These are phyloP conservation scores for Pygocentrus nattereri DNA, from an alignment of 2,797 vertebrate genomes.

Conservation along the genomic window DNA sequence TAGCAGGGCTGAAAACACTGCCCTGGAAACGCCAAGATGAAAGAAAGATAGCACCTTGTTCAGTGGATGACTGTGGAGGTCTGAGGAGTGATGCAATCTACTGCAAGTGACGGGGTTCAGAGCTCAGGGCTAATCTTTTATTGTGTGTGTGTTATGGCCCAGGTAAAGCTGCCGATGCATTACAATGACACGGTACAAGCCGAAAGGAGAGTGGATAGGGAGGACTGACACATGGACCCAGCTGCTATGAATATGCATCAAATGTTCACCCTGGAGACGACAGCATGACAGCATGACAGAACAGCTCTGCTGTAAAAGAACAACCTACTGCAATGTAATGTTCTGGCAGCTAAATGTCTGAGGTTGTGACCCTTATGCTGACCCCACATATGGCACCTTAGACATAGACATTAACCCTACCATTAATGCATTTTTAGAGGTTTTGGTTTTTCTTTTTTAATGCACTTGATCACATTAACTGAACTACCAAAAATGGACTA, in stretches of 20 bases:
- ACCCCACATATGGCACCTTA: neutral
- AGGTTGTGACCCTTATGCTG: neutral
- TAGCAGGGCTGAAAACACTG: neutral
- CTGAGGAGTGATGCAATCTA: neutral
- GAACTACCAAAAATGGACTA: too few species aligned
- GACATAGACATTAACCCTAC: too few species aligned
- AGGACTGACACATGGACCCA: neutral
- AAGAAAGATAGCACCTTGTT: neutral
- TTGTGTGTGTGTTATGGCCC: neutral
- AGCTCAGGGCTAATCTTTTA: slow-evolving; percentile 1
- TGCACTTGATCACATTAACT: too few species aligned
- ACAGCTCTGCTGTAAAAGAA: neutral
- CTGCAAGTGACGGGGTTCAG: slow-evolving; percentile 5
- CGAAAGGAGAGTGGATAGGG: slow-evolving; percentile 16
- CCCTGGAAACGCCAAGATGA: neutral
- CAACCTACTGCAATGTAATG: neutral
- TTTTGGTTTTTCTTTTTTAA: too few species aligned
- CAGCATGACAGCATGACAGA: slow-evolving; percentile 22
- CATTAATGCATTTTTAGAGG: too few species aligned
- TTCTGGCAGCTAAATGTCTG: neutral
- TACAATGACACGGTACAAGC: slow-evolving; percentile 30
- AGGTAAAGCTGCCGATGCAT: slow-evolving; percentile 23
- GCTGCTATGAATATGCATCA: slow-evolving; percentile 29
- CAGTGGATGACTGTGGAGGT: neutral
- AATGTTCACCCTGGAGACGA: neutral